Evolutionary conservation across 1,140 invertebrate species (phyloP), one percentile per base, ranked within the genome.

Genomic region (Cydia pomonella): DNA sequence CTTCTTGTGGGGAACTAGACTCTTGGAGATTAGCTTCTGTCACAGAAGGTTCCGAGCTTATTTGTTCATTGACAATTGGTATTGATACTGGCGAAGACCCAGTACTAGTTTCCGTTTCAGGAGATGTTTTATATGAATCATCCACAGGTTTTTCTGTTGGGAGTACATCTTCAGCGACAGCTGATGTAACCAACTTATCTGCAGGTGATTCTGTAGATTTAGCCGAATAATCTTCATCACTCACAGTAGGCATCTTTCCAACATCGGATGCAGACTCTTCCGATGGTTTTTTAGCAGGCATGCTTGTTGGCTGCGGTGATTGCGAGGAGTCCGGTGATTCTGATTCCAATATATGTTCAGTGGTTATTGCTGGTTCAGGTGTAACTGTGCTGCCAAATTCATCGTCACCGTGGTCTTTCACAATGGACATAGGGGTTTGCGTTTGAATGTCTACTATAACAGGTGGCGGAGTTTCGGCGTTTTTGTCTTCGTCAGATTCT

Each of bases 341-440:
- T 59, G 53, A 16, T 53, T 53, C 6, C 16, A 7, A 12, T 23
- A 21, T 23, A 59, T 9, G 53, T 1, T 59, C 53, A 59, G 53
- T 59, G 21, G 53, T 59, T 23, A 23, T 23, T 59, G 21, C 53
- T 59, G 21, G 53, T 6, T 59, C 21, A 12, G 53, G 21, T 59
- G 53, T 59, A 59, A 18, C 50, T 53, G 50, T 53, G 50, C 50
- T 53, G 16, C 18, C 53, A 59, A 21, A 18, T 69, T 69, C 33
- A 69, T 69, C 27, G 9, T 69, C 64, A 18, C 18, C 18, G 16
- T 69, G 27, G 18, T 69, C 64, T 33, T 69, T 69, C 27, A 33
- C 27, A 18, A 69, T 69, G 7, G 64, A 69, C 64, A 69, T 69
- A 3, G 64, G 64, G 21, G 64, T 38, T 33, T 69, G 64, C 21